phyloP scores from a whole-genome alignment of 2,888 invertebrate species.

The Sisyra nigra region DNA sequence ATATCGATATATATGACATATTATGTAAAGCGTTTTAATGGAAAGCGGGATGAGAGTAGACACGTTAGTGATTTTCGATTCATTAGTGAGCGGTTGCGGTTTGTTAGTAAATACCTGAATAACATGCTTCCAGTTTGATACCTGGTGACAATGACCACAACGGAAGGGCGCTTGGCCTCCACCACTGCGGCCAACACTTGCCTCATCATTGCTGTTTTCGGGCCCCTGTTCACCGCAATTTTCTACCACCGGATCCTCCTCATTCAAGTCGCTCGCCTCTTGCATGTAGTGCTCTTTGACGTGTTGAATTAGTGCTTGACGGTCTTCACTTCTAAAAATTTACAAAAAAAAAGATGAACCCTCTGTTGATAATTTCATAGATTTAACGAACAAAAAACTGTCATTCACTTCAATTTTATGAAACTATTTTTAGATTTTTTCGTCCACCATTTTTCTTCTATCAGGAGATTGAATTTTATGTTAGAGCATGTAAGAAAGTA shows the following conservation, averaged over 20 bases:
- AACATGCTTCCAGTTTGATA: constrained; percentile 74
- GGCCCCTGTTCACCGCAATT: constrained; percentile 12
- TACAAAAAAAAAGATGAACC: too few relatives aligned
- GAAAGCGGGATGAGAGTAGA: too few relatives aligned
- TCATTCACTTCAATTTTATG: neutral
- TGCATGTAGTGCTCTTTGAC: constrained; percentile 46
- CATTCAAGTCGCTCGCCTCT: constrained; percentile 13
- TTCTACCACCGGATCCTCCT: constrained; percentile 5
- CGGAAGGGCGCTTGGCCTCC: constrained; percentile 40
- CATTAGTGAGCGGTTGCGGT: constrained; percentile 2
- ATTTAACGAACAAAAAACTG: too few relatives aligned
- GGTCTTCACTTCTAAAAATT: constrained; percentile 38
- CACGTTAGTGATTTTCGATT: too few relatives aligned
- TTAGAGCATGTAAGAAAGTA: too few relatives aligned
- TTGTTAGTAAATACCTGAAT: constrained; percentile 53
- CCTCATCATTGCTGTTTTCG: constrained; percentile 27
- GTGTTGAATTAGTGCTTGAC: constrained; percentile 46
- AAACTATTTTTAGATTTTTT: too few relatives aligned
- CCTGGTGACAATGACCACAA: constrained; percentile 67
- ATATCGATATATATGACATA: too few relatives aligned
- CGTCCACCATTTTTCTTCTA: too few relatives aligned
- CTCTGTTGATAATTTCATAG: neutral
- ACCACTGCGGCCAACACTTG: constrained; percentile 32
- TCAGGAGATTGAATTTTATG: too few relatives aligned
- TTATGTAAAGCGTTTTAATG: too few relatives aligned